Evolutionary conservation across 1,140 invertebrate genomes (phyloP).

Genomic region (Drosophila albomicans): DNA sequence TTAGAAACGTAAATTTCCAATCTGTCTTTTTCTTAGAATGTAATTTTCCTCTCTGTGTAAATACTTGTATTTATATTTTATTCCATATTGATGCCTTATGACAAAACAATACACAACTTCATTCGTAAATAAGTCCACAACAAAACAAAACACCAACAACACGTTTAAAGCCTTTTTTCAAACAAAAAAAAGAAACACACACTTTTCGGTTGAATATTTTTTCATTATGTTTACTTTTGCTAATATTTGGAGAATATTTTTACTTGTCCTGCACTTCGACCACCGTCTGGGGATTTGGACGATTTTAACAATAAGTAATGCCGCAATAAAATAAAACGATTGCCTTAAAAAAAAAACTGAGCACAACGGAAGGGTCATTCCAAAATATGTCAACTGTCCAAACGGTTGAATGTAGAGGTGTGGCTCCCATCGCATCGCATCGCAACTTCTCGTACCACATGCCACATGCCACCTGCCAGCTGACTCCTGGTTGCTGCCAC

Average conservation of each 20-base stretch:
- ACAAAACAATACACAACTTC: no score
- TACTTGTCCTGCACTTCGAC: not conserved
- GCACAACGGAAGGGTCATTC: slow-evolving; percentile 3
- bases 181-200: not conserved
- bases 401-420: slow-evolving; percentile 26
- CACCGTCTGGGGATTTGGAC: not conserved
- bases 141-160: slow-evolving; percentile 2
- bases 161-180: slow-evolving; percentile 4
- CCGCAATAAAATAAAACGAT: slow-evolving; percentile 24
- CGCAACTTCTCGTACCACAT: no score
- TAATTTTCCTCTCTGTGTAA: no score
- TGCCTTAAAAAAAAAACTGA: slow-evolving; percentile 19
- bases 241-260: slow-evolving; percentile 10
- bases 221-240: slow-evolving; percentile 27
- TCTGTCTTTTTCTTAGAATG: no score
- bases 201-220: slow-evolving; percentile 24
- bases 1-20: no score
- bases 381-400: slow-evolving; percentile 49
- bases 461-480: no score
- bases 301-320: not conserved
- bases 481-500: not conserved
- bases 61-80: no score
- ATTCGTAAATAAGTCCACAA: not conserved
- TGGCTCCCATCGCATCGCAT: not conserved
- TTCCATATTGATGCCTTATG: no score